Base-by-base conservation (phyloP, 2,888 invertebrate species). In the Lypha dubia region DNA sequence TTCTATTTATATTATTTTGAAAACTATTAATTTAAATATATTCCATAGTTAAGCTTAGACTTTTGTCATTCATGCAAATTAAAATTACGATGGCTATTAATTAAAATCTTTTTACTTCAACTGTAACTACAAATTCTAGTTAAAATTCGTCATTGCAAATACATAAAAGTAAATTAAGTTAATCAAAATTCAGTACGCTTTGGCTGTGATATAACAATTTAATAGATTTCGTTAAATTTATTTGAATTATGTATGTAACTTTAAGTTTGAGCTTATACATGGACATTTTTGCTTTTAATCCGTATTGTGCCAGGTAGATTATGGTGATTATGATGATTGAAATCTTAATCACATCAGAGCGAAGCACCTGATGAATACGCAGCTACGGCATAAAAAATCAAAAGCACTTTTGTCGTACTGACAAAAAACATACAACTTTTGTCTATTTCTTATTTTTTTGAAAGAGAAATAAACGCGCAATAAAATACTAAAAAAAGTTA, bases 101-200 rank as follows among this genome's bases (percentile, higher is more conserved):
- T 38, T 7, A 11, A 38, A 6, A 28, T 28, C 28, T 28, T 4
- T 28, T 28, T 5, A 28, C 3, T 28, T 28, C 28, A 28, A 28
- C 2, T n/a, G 28, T 4, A 38, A 38, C 13, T 38, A 38, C 13
- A 3, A 9, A 11, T 38, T 9, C 38, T 11, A 38, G 38, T 38
- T n/a, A 1, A 38, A 38, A 11, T 38, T 38, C 11, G n/a, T 44
- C 3, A 44, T 49, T 49, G 60, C 51, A 41, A 20, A 13, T 53
- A 53, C 22, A 5, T n/a, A 32, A 9, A 8, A n/a, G 1, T 32
- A 15, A 46, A 41, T 28, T 56, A 28, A 63, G 65, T 17, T 63
- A 44, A 71, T 71, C 74, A 74, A 60, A 58, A 62, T 68, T 60
- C 32, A 74, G 35, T 58, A 56, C 73, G 58, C 67, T 41, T 68